phyloP scores from a whole-genome alignment of 1,140 invertebrate species.

The Papilio aristodemus region DNA sequence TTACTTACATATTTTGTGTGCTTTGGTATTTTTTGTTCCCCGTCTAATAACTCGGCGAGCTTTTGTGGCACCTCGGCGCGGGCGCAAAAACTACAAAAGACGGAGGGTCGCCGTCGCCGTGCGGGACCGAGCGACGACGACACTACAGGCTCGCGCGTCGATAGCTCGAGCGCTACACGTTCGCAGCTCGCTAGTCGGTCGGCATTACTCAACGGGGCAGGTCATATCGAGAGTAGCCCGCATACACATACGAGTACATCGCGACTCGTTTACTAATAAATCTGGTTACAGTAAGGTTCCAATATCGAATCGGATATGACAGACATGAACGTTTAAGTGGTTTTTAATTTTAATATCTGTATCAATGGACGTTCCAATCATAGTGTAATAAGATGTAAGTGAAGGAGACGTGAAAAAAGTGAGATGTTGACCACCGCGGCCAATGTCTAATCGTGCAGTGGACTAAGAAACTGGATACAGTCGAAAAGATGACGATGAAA shows the following conservation, averaged over 20 bases:
- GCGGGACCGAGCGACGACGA: constrained; percentile 38
- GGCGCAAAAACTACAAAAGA: constrained; percentile 76
- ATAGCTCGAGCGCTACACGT: constrained; percentile 48
- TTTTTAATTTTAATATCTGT: constrained; percentile 35
- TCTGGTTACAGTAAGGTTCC: constrained; percentile 43
- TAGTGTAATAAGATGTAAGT: constrained; percentile 68
- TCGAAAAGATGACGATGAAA: constrained; percentile 78
- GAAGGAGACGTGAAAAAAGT: constrained; percentile 54
- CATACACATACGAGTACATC: constrained; percentile 13
- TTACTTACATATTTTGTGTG: constrained; percentile 63
- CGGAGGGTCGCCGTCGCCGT: constrained; percentile 56
- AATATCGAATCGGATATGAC: constrained; percentile 34
- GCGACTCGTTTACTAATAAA: constrained; percentile 21
- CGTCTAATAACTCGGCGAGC: constrained; percentile 74
- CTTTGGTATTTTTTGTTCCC: constrained; percentile 65
- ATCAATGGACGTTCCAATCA: constrained; percentile 46
- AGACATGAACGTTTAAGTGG: constrained; percentile 37
- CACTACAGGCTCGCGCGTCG: constrained; percentile 11
- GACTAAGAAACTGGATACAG: constrained; percentile 46
- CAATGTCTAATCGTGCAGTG: constrained; percentile 65
- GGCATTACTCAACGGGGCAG: constrained; percentile 42
- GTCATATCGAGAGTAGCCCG: constrained; percentile 37
- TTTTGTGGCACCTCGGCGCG: constrained; percentile 74
- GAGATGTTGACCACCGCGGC: constrained; percentile 59
- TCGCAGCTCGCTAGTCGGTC: constrained; percentile 53